Evolutionary conservation across 2,797 vertebrate species (phyloP).

Genomic region (Chelonia mydas): DNA sequence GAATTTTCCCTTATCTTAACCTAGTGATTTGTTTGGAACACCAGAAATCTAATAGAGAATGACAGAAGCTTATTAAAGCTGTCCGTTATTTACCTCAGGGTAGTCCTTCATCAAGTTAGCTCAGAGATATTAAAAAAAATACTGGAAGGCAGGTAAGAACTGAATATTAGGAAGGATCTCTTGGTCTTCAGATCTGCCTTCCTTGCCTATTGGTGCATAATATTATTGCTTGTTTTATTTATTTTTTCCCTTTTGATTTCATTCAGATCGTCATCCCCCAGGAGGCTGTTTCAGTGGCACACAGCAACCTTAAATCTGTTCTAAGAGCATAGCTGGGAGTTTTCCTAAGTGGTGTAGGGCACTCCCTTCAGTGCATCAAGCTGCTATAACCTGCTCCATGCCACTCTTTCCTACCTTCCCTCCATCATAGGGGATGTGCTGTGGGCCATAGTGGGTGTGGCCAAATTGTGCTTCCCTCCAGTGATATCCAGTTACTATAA

Average conservation of each 20-base stretch:
- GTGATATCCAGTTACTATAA: background rate
- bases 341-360: background rate
- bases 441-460: background rate
- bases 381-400: background rate
- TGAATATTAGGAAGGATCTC: background rate
- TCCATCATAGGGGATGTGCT: no score
- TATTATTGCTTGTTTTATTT: fast-evolving
- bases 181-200: background rate
- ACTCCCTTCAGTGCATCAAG: fast-evolving
- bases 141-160: background rate
- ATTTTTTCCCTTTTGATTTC: background rate
- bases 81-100: background rate
- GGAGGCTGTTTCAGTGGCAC: background rate
- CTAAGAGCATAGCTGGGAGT: background rate
- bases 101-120: background rate
- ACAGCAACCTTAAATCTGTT: background rate
- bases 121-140: background rate
- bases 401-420: background rate
- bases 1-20: background rate
- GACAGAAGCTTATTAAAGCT: background rate
- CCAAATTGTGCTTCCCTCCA: background rate
- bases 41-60: background rate
- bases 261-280: background rate
- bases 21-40: background rate
- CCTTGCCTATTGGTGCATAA: background rate